phyloP scores from a whole-genome alignment of 2,113 vertebrate species.

The Trematomus loennbergii region DNA sequence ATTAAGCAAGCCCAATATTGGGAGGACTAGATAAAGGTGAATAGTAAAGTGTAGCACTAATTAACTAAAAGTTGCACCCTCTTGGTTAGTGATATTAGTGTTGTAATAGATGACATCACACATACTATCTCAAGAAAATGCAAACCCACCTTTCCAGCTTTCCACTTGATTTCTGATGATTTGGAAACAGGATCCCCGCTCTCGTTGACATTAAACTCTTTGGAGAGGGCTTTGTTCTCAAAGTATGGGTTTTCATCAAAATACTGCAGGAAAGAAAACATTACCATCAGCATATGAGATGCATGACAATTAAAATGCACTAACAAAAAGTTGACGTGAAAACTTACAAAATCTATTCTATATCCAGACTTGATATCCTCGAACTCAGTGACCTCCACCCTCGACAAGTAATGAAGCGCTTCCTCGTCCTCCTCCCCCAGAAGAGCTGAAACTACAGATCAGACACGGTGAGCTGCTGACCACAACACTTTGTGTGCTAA shows the following conservation, averaged over 20 bases:
- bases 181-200: slow-evolving; percentile 99
- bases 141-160: slow-evolving; percentile 91
- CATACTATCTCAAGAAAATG: background rate
- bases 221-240: slow-evolving; percentile 99
- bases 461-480: background rate
- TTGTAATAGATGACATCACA: too few species aligned
- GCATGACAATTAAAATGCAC: too few species aligned
- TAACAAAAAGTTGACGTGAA: too few species aligned
- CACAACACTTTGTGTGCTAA: too few species aligned
- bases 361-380: slow-evolving; percentile 99
- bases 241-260: slow-evolving; percentile 99
- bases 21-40: too few species aligned
- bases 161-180: slow-evolving; percentile 99
- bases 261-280: slow-evolving; percentile 84
- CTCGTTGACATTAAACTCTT: slow-evolving; percentile 99
- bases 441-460: slow-evolving; percentile 92
- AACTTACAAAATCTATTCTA: slow-evolving; percentile 99
- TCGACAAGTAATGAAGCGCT: slow-evolving; percentile 98
- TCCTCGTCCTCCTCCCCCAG: slow-evolving; percentile 99
- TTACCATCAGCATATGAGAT: background rate
- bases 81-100: too few species aligned
- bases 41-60: background rate
- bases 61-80: too few species aligned
- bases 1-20: background rate
- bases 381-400: slow-evolving; percentile 98